Conservation (phyloP, 30 jellyfish, hydroid and myxozoan species). For the Calvadosia cruxmelitensis region DNA sequence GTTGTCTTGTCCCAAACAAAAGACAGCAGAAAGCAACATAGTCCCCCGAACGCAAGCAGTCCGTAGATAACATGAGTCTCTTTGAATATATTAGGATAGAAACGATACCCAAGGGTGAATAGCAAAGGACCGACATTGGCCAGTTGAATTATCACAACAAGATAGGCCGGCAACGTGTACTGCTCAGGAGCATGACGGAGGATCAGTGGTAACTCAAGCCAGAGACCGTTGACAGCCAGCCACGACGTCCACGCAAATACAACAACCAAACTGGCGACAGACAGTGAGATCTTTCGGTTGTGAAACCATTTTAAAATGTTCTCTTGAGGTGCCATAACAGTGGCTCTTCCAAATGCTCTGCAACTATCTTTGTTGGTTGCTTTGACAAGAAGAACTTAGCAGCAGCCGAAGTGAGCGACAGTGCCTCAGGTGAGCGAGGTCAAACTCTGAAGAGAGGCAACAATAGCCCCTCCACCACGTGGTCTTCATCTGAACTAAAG, state of each 20-base stretch:
- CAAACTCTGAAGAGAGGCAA: neutral
- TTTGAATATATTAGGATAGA: slow-evolving; percentile 19
- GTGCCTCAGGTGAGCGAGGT: neutral
- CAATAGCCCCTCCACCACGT: no score
- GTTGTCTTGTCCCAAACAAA: slow-evolving; percentile 42
- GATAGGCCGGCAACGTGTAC: slow-evolving; percentile 62
- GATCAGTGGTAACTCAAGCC: slow-evolving; percentile 66
- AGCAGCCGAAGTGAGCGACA: neutral
- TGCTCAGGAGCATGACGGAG: slow-evolving; percentile 60
- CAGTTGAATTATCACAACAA: slow-evolving; percentile 53
- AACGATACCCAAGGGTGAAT: slow-evolving; percentile 34
- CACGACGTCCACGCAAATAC: slow-evolving; percentile 77
- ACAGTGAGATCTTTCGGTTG: neutral
- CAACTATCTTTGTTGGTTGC: neutral
- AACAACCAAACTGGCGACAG: slow-evolving; percentile 23
- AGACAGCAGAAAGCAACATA: slow-evolving; percentile 37
- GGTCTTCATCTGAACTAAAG: no score
- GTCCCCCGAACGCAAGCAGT: slow-evolving; percentile 19
- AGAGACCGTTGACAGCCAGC: slow-evolving; percentile 80
- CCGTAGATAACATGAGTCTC: slow-evolving; percentile 29
- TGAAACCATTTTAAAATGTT: neutral
- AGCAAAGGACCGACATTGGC: slow-evolving; percentile 78
- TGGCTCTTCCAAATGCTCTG: neutral
- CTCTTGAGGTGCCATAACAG: neutral
- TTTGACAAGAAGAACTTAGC: neutral